Base-by-base conservation (phyloP, 2,888 invertebrate species). In the Lutraria lutraria region DNA sequence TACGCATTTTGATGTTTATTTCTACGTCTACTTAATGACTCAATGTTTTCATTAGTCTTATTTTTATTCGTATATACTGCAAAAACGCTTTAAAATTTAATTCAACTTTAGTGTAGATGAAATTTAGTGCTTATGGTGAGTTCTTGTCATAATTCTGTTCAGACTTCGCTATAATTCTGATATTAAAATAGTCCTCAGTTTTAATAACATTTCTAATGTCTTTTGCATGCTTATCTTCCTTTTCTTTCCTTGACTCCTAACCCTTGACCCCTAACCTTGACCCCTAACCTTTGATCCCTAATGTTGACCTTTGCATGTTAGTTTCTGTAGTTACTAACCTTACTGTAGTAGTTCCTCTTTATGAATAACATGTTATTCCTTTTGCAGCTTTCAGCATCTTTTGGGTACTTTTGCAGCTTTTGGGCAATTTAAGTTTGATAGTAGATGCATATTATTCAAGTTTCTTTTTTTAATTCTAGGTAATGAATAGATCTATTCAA, bases 251-350 rank as follows among this genome's bases (percentile, higher is more conserved):
- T 88, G 82, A 85, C 88, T 76, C 82, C 52, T 88, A 80, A 81
- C 31, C 88, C n/a, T n/a, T n/a, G 82, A 85, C 88, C 81, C 82
- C 52, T 88, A 80, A 81, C 31, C 88, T 85, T 85, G 31, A 85
- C 68, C 81, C 63, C 43, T 63, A 52, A 63, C 31, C 79, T 43
- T 34, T 76, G 56, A 68, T n/a, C n/a, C 83, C 72, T 72, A 76
- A 72, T 79, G 31, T 87, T 76, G 4, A 76, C 34, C 76, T 76
- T 76, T 76, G 76, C 76, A 76, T 76, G 76, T 31, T 76, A 76
- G 34, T 68, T 68, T 68, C 76, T 25, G 29, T 76, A 76, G 76
- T 19, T 34, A 76, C 34, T 76, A 76, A 76, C 76, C 76, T 31
- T 19, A 76, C 25, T 2, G 29, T 34, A 31, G 76, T 76, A 34